Conservation (phyloP, 2,888 invertebrate genomes). For the Ligdia adustata region DNA sequence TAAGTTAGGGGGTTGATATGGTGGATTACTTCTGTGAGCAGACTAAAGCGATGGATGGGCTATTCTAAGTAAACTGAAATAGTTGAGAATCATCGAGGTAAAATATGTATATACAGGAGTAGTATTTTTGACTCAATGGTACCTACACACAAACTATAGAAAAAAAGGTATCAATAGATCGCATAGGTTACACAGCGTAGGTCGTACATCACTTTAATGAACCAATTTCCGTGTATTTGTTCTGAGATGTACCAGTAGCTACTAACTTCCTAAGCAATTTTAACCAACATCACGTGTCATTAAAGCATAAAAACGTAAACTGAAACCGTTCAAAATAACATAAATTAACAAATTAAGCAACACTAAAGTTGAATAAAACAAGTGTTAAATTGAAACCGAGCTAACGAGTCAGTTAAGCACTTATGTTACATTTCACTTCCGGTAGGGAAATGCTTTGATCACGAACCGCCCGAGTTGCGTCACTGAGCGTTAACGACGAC, state of each 20-base stretch:
- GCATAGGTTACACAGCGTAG: too few species aligned
- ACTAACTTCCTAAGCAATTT: background rate
- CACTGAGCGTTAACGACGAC: conserved; percentile 8
- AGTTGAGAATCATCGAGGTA: too few species aligned
- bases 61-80: too few species aligned
- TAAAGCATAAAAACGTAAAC: background rate
- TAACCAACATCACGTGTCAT: background rate
- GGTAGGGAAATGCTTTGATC: conserved; percentile 24
- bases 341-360: conserved; percentile 11
- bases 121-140: too few species aligned
- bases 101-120: too few species aligned
- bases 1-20: background rate
- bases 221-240: too few species aligned
- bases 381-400: conserved; percentile 19
- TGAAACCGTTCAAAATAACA: conserved; percentile 6
- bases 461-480: conserved; percentile 24
- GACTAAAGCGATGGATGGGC: too few species aligned
- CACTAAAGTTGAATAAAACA: conserved; percentile 2
- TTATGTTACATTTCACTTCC: conserved; percentile 26
- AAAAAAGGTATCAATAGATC: too few species aligned
- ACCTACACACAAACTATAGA: too few species aligned
- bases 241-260: too few species aligned
- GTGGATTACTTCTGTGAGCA: too few species aligned
- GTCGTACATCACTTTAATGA: too few species aligned
- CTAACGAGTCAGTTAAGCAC: conserved; percentile 19